phyloP scores from a whole-genome alignment of 2,797 vertebrate species.

The Leontopithecus rosalia region DNA sequence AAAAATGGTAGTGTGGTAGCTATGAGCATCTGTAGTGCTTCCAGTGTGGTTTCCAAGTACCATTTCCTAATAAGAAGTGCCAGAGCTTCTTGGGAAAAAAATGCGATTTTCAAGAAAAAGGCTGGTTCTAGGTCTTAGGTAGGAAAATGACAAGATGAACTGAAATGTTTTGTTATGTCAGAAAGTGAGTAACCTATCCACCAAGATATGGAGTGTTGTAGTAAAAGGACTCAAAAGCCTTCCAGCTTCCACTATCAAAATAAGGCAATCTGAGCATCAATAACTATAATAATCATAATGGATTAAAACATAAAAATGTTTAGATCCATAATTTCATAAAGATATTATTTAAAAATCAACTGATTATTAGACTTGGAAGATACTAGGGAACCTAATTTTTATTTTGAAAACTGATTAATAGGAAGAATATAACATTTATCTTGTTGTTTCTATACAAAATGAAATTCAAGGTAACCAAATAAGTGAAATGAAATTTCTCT shows the following conservation, averaged over 20 bases:
- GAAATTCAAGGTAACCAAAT: constrained; percentile 23
- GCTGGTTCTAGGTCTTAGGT: not conserved
- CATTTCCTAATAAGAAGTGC: not conserved
- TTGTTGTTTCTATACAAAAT: not conserved
- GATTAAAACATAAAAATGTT: not conserved
- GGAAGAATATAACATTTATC: not conserved
- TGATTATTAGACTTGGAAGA: not conserved
- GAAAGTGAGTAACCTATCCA: not conserved
- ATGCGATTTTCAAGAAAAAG: not conserved
- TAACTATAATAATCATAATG: not conserved
- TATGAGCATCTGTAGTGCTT: not conserved
- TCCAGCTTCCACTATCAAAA: not conserved
- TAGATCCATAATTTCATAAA: not conserved
- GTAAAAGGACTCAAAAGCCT: not conserved
- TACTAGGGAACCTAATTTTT: not conserved
- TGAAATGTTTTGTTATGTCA: not conserved
- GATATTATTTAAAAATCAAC: not conserved
- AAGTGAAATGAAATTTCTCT: not conserved
- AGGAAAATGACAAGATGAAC: not conserved
- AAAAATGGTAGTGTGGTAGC: not conserved
- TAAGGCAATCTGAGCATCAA: not conserved
- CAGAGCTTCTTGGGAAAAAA: not conserved
- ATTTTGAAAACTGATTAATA: not conserved
- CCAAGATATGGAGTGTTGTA: not conserved
- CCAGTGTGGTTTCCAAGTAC: not conserved